Conservation (phyloP, 1,140 invertebrate genomes). For the Acyrthosiphon pisum region DNA sequence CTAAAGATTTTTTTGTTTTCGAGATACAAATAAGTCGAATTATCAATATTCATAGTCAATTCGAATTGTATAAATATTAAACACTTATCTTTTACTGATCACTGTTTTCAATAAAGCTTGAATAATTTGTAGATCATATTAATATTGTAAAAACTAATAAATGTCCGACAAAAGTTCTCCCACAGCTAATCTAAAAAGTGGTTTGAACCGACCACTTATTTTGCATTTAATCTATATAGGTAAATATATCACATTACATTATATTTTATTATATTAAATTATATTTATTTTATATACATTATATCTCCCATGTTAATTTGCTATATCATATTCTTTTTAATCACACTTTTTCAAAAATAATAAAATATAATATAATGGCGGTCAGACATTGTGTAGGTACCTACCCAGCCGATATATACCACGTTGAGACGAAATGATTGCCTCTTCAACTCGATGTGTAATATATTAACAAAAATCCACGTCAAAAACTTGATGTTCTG, state of each 20-base stretch:
- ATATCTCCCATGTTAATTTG: background rate
- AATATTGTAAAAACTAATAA: background rate
- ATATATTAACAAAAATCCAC: background rate
- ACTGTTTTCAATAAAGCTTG: background rate
- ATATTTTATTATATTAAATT: too few species aligned
- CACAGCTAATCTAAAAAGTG: accelerated
- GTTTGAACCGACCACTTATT: background rate
- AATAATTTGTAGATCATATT: background rate
- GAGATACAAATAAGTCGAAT: background rate
- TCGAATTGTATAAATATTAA: background rate
- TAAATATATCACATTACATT: too few species aligned
- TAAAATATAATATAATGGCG: background rate
- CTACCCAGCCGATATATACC: background rate
- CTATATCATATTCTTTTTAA: too few species aligned
- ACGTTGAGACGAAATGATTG: background rate
- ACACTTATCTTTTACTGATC: background rate
- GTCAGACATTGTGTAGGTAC: too few species aligned
- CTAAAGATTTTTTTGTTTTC: background rate
- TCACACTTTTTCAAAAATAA: too few species aligned
- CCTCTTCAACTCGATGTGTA: background rate
- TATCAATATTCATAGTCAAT: background rate
- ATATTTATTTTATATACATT: too few species aligned
- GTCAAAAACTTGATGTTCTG: background rate
- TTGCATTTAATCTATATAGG: background rate
- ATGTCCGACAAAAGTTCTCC: background rate